Base-by-base conservation (phyloP, 2,797 vertebrate species). In the Phoebastria nigripes region DNA sequence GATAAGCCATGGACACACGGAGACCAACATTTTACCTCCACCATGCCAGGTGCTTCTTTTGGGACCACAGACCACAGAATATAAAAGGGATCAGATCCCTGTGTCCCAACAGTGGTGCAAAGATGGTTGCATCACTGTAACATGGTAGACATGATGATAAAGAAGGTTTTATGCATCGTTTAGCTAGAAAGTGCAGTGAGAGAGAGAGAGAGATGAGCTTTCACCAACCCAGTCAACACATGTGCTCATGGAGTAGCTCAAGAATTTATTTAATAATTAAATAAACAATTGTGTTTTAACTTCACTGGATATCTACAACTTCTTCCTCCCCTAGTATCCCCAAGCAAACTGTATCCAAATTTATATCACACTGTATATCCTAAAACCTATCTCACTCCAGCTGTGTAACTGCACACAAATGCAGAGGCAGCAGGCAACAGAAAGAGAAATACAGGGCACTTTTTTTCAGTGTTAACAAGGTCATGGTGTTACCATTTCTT, bases 361-460 rank as follows among this genome's bases (percentile, higher is more conserved):
- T 12, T 59, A 5, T 51, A 29, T 41, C 35, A 9, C 0, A 0
- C 11, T 58, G 6, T 37, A 20, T 46, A 61, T 76, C 28, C 22
- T 55, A 77, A 89, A 74, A 19, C 6, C 12, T 54, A 8, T 33
- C 56, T 51, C 41, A 18, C 29, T 89, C 20, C 29, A 72, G 2
- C 12, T 72, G 19, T 42, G 46, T 19, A 72, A 63, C 56, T 72
- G 44, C 39, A 39, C 17, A 69, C 4, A 82, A 90, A 74, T 65
- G 15, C 25, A 91, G 28, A 80, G 28, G 35, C 31, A 73, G 9
- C 8, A 82, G 26, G n/a, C 35, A 89, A 59, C 12, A 47, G 37
- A 58, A 82, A 49, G 26, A 79, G 12, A 89, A 84, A 59, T n/a
- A 49, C 3, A 39, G 8, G 9, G 1, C 2, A 59, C 22, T 85